phyloP scores from a whole-genome alignment of 2,113 vertebrate genomes.

The Pogonocichla stellata region DNA sequence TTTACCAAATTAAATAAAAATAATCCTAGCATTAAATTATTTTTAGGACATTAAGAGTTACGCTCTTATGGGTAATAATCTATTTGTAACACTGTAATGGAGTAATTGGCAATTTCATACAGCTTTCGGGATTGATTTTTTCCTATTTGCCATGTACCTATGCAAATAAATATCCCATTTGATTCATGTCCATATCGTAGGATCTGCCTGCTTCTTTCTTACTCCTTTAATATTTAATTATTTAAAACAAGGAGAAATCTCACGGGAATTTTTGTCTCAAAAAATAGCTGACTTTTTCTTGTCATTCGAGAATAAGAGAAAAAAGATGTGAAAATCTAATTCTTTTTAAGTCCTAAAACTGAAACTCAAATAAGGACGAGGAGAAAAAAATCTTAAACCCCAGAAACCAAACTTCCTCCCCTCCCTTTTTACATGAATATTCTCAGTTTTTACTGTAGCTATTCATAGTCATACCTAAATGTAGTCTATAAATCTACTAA shows the following conservation, averaged over 20 bases:
- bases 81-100: slow-evolving; percentile 34
- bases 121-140: background rate
- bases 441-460: slow-evolving; percentile 23
- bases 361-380: slow-evolving; percentile 18
- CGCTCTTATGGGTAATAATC: background rate
- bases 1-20: slow-evolving; percentile 46
- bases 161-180: slow-evolving; percentile 47
- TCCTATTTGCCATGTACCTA: slow-evolving; percentile 23
- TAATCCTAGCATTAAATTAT: slow-evolving; percentile 32
- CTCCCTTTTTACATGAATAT: background rate
- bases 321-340: slow-evolving; percentile 27
- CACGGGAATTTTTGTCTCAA: background rate
- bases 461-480: slow-evolving; percentile 53
- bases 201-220: slow-evolving; percentile 35
- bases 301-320: background rate
- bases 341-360: slow-evolving; percentile 47
- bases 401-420: background rate
- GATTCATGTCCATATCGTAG: background rate
- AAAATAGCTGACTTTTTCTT: slow-evolving; percentile 36
- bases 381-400: slow-evolving; percentile 7
- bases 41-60: slow-evolving; percentile 48
- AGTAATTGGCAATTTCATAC: slow-evolving; percentile 31
- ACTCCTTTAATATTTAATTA: slow-evolving; percentile 58
- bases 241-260: slow-evolving; percentile 36
- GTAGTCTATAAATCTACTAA: slow-evolving; percentile 57